phyloP scores from a whole-genome alignment of 1,140 invertebrate genomes.

The Monomorium pharaonis region DNA sequence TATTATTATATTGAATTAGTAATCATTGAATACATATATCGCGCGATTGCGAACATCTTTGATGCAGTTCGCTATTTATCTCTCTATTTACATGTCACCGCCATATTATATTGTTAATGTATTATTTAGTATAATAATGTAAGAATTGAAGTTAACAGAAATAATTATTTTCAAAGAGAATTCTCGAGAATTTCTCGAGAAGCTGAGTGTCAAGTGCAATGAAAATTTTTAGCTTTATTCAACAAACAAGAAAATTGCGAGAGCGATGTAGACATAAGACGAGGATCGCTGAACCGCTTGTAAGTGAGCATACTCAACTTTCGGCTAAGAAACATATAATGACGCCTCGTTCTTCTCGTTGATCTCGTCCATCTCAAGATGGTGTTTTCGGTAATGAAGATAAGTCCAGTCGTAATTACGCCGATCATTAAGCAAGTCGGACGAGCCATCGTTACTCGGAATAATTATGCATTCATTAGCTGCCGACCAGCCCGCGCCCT shows the following conservation, averaged over 20 bases:
- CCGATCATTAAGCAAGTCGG: constrained; percentile 57
- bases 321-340: neutral
- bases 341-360: neutral
- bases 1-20: neutral
- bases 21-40: neutral
- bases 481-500: neutral
- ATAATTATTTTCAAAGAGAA: neutral
- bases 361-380: neutral
- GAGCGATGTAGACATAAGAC: neutral
- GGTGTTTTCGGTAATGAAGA: constrained; percentile 24
- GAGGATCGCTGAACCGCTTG: neutral
- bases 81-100: neutral
- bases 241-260: neutral
- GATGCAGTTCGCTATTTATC: neutral
- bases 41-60: neutral
- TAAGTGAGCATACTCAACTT: neutral
- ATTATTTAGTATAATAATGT: neutral
- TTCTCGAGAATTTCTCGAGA: neutral
- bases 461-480: constrained; percentile 54
- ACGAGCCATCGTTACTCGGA: constrained; percentile 20
- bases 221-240: neutral
- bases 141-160: neutral
- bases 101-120: neutral
- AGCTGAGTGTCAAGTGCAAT: neutral
- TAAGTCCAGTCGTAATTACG: constrained; percentile 42